phyloP scores from a whole-genome alignment of 2,797 vertebrate genomes.

The Etheostoma perlongum region DNA sequence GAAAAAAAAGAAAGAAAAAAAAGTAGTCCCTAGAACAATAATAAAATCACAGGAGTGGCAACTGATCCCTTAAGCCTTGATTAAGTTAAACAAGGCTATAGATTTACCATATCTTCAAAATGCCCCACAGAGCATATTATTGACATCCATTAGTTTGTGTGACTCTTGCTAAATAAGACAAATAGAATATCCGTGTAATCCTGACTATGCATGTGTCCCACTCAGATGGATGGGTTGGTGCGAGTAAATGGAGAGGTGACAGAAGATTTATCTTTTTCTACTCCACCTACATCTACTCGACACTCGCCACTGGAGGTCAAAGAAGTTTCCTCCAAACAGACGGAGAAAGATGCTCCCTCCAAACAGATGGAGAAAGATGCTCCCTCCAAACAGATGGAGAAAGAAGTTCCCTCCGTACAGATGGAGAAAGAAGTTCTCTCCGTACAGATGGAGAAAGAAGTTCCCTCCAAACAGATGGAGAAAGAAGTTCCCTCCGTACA shows the following conservation, averaged over 20 bases:
- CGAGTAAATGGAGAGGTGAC: constrained; percentile 87
- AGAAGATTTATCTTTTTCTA: constrained; percentile 42
- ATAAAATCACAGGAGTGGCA: not conserved
- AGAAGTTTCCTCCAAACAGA: not conserved
- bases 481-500: not conserved
- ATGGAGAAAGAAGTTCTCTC: too few relatives aligned
- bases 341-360: not conserved
- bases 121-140: not conserved
- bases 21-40: not conserved
- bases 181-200: not conserved
- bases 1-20: not conserved
- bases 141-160: not conserved
- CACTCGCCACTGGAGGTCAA: constrained; percentile 37
- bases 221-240: constrained; percentile 87
- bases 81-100: not conserved
- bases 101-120: not conserved
- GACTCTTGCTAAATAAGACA: not conserved
- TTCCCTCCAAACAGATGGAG: not conserved
- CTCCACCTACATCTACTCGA: constrained; percentile 29
- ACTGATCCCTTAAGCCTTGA: not conserved
- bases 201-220: constrained; percentile 22
- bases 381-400: not conserved
- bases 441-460: not conserved
- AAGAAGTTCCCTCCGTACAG: too few relatives aligned
- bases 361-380: constrained; percentile 20